These are phyloP conservation scores for Miltochrista miniata DNA, from an alignment of 2,888 invertebrate species.

Conservation along the genomic window DNA sequence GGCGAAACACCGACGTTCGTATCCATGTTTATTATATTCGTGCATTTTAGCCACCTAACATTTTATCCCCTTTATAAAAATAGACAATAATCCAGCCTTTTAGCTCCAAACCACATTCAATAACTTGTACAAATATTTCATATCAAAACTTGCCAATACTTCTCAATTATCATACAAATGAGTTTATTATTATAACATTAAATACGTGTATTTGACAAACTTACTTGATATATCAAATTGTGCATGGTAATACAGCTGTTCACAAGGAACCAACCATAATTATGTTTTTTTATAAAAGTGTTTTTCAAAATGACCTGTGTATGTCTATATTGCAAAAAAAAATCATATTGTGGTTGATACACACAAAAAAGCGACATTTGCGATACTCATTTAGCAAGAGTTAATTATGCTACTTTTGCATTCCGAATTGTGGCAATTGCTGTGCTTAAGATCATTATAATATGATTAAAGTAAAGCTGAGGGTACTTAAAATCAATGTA, in stretches of 20 bases:
- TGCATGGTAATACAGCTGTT: not conserved
- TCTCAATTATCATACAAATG: conserved; percentile 44
- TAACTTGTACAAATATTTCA: conserved; percentile 61
- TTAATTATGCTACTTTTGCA: too few species aligned
- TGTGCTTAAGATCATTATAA: not conserved
- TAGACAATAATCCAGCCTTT: conserved; percentile 62
- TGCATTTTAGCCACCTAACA: conserved; percentile 77
- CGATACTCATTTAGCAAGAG: too few species aligned
- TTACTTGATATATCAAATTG: conserved; percentile 12
- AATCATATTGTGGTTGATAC: not conserved
- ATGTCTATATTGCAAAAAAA: too few species aligned
- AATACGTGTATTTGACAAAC: conserved; percentile 32
- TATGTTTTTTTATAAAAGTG: too few species aligned
- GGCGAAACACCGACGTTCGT: conserved; percentile 30
- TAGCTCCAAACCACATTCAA: conserved; percentile 40
- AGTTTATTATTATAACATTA: conserved; percentile 38
- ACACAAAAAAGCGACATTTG: too few species aligned
- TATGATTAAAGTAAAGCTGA: not conserved
- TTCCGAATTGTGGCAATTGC: too few species aligned
- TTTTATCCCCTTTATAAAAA: conserved; percentile 70
- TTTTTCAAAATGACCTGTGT: too few species aligned
- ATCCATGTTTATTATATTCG: conserved; percentile 51
- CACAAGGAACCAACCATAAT: too few species aligned
- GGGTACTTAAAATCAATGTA: too few species aligned
- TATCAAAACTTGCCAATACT: conserved; percentile 66